Percentiles rank a stretch among this genome's conserved stretches.
These are phyloP conservation scores for Drosophila emarginata DNA, from an alignment of 2,888 invertebrate species.

Conservation along the genomic window DNA sequence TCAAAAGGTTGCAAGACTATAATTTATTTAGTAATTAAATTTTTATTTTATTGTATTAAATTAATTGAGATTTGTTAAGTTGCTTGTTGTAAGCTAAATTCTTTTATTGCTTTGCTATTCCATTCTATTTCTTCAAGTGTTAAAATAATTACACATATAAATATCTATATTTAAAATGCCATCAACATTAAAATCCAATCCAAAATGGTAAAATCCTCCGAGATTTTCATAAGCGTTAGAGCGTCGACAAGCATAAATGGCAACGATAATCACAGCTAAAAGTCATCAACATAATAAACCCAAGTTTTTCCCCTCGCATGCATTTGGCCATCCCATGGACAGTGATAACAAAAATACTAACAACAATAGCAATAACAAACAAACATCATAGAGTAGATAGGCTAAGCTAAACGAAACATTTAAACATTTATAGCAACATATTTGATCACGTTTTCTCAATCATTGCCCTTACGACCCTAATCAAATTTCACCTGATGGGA, in stretches of 20 bases:
- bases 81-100: not conserved
- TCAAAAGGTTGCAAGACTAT: no score
- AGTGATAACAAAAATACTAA: not conserved
- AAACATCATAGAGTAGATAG: constrained; percentile 9
- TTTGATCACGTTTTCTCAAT: constrained; percentile 81
- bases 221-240: constrained; percentile 34
- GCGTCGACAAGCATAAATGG: constrained; percentile 59
- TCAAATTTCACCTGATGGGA: constrained; percentile 81
- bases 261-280: constrained; percentile 71
- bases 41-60: no score
- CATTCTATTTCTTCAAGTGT: not conserved
- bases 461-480: constrained; percentile 80
- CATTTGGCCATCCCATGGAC: constrained; percentile 35
- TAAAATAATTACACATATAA: not conserved
- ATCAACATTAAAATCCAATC: not conserved
- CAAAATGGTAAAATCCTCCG: constrained; percentile 17
- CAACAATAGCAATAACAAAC: constrained; percentile 1
- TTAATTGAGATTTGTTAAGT: no score
- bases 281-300: constrained; percentile 75
- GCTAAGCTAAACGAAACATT: constrained; percentile 63
- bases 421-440: constrained; percentile 77
- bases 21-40: no score
- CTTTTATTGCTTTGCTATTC: not conserved
- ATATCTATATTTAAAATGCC: not conserved
- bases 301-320: constrained; percentile 59